These are phyloP conservation scores for Habrosyne pyritoides DNA, from an alignment of 2,888 invertebrate species.

Conservation along the genomic window DNA sequence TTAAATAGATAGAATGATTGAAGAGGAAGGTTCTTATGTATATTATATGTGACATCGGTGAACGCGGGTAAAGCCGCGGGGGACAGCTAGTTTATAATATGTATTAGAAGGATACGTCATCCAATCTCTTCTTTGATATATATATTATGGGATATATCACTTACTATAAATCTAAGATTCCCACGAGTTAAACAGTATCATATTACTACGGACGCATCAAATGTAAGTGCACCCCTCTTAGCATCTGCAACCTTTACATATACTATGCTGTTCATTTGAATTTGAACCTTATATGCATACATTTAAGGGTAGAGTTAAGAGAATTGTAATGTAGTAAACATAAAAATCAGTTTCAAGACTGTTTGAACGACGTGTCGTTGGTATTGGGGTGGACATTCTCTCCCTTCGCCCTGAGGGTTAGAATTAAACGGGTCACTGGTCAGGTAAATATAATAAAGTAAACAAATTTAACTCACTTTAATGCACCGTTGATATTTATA, in stretches of 20 bases:
- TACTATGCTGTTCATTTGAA: conserved; percentile 16
- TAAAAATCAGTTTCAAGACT: conserved; percentile 74
- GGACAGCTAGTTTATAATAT: too few species aligned
- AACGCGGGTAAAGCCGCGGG: too few species aligned
- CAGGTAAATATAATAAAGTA: conserved; percentile 80
- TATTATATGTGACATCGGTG: too few species aligned
- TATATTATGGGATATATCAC: conserved; percentile 44
- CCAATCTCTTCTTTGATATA: conserved; percentile 21
- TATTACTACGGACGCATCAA: conserved; percentile 66
- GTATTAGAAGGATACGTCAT: too few species aligned
- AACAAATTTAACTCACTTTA: conserved; percentile 78
- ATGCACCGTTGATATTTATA: conserved; percentile 78
- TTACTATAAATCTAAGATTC: conserved; percentile 59
- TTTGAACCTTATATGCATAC: conserved; percentile 25
- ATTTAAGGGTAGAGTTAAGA: conserved; percentile 18
- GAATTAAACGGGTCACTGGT: conserved; percentile 77
- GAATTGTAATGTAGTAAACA: conserved; percentile 31
- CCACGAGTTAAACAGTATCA: conserved; percentile 74
- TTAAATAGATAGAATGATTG: too few species aligned
- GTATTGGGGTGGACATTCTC: conserved; percentile 57
- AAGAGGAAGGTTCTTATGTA: too few species aligned
- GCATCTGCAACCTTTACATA: conserved; percentile 28
- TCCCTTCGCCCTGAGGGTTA: conserved; percentile 45
- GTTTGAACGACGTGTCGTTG: conserved; percentile 69
- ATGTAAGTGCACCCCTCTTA: conserved; percentile 57